phyloP scores from a whole-genome alignment of 2,797 vertebrate genomes.

The Oreochromis mossambicus region DNA sequence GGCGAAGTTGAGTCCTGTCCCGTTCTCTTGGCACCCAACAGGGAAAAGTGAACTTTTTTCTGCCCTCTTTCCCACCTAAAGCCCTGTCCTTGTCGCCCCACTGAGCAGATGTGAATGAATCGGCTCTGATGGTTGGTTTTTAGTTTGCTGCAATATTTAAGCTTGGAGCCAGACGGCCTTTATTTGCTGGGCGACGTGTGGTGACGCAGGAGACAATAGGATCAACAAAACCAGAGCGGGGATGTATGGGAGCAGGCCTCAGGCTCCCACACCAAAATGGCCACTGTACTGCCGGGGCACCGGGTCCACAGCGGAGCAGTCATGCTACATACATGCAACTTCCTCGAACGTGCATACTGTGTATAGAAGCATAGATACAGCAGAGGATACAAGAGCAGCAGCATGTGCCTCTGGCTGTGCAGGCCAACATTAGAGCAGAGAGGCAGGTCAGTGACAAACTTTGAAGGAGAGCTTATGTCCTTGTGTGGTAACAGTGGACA shows the following conservation, averaged over 20 bases:
- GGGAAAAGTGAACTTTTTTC: constrained; percentile 86
- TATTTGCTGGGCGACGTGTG: constrained; percentile 89
- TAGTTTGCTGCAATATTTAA: constrained; percentile 93
- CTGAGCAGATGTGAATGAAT: constrained; percentile 97
- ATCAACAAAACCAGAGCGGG: constrained; percentile 75
- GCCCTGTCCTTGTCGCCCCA: constrained; percentile 90
- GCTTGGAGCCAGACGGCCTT: constrained; percentile 95
- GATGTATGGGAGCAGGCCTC: constrained; percentile 76
- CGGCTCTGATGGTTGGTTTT: constrained; percentile 94
- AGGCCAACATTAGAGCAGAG: constrained; percentile 12
- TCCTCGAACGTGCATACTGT: constrained; percentile 15
- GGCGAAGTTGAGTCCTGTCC: constrained; percentile 80
- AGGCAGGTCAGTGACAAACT: constrained; percentile 28
- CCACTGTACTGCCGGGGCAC: constrained; percentile 54
- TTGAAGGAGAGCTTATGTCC: constrained; percentile 24
- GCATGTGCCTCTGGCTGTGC: constrained; percentile 20
- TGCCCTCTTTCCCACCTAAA: constrained; percentile 90
- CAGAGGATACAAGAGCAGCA: constrained; percentile 13
- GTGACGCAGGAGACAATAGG: constrained; percentile 89
- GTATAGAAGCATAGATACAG: constrained; percentile 32
- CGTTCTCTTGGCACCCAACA: constrained; percentile 82
- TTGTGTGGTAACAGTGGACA: neutral
- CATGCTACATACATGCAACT: constrained; percentile 17
- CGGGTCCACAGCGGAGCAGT: constrained; percentile 47
- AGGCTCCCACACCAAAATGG: constrained; percentile 71